These are phyloP conservation scores for Calosoma granatense DNA, from an alignment of 1,140 invertebrate genomes.

Conservation along the genomic window DNA sequence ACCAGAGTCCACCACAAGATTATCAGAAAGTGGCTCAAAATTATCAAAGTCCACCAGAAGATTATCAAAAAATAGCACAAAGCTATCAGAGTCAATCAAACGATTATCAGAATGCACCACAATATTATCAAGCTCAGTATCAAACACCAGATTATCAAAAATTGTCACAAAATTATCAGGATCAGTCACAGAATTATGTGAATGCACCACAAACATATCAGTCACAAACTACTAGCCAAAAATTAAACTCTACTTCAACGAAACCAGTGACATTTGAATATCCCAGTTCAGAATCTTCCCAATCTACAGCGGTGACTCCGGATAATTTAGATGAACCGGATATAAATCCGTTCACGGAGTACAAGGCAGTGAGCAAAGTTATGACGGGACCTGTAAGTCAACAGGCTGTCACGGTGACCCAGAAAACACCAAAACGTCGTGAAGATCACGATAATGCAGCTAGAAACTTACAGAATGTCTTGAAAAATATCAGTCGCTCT, in stretches of 20 bases:
- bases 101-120: not conserved
- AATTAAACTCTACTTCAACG: not conserved
- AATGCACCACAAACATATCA: not conserved
- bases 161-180: not conserved
- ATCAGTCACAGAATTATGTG: too few species aligned
- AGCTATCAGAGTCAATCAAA: not conserved
- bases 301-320: not conserved
- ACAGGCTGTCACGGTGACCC: constrained; percentile 45
- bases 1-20: not conserved
- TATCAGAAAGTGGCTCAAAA: not conserved
- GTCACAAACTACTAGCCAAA: not conserved
- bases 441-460: constrained; percentile 37
- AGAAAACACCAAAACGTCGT: constrained; percentile 37
- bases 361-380: constrained; percentile 48
- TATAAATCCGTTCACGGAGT: constrained; percentile 32
- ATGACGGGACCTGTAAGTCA: constrained; percentile 53
- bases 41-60: not conserved
- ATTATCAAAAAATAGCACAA: not conserved
- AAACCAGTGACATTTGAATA: not conserved
- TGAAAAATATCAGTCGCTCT: constrained; percentile 36
- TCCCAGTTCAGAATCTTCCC: not conserved
- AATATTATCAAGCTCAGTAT: not conserved
- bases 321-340: not conserved
- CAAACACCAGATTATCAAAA: not conserved
- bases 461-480: constrained; percentile 38